Conservation (phyloP, 2,113 vertebrate species). For the Propithecus coquereli region DNA sequence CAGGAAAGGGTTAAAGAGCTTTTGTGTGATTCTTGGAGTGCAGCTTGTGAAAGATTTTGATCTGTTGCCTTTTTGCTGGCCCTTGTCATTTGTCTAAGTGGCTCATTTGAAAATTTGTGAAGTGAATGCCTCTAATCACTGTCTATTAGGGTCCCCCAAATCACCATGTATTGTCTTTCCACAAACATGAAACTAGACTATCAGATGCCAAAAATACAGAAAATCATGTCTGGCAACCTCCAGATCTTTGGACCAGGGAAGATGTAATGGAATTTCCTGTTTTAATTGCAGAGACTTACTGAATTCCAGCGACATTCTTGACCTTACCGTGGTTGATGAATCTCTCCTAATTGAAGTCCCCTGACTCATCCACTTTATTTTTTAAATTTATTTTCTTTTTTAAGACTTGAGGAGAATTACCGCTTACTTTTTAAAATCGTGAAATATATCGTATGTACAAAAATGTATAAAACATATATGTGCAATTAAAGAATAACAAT, state of each 20-base stretch:
- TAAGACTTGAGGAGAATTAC: not conserved
- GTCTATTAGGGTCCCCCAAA: not conserved
- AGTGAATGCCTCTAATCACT: not conserved
- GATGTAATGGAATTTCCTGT: slow-evolving; percentile 49
- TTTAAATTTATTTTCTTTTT: not conserved
- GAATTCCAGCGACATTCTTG: slow-evolving; percentile 19
- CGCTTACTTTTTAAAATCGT: not conserved
- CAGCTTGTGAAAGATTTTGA: not conserved
- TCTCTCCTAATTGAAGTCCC: not conserved
- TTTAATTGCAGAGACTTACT: slow-evolving; percentile 30
- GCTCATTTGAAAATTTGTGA: not conserved
- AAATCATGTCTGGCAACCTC: not conserved
- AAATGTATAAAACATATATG: not conserved
- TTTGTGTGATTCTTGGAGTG: no score
- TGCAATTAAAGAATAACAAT: not conserved
- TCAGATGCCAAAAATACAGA: not conserved
- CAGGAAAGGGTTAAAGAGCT: not conserved
- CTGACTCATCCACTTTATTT: not conserved
- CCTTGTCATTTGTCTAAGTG: not conserved
- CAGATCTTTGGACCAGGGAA: not conserved
- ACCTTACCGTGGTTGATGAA: not conserved
- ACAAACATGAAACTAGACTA: not conserved
- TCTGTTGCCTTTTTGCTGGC: not conserved
- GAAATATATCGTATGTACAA: not conserved
- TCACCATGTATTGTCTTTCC: not conserved